Conservation (phyloP, 2,113 vertebrate genomes). For the Tetraodon nigroviridis region DNA sequence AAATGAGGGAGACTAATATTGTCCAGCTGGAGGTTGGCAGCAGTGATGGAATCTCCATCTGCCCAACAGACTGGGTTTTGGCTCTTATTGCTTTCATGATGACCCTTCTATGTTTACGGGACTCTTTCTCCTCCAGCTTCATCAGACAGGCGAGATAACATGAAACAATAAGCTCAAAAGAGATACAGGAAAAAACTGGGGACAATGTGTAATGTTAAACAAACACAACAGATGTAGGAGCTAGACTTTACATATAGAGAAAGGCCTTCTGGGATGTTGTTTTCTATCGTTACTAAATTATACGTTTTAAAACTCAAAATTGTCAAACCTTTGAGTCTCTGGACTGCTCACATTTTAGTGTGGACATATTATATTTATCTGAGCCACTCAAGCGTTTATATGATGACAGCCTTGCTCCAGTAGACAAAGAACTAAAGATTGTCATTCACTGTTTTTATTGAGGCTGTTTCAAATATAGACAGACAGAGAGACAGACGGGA, state of each 20-base stretch:
- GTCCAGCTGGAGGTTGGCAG: slow-evolving; percentile 64
- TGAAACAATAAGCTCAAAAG: slow-evolving; percentile 20
- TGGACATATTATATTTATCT: slow-evolving; percentile 18
- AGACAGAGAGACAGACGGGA: background rate
- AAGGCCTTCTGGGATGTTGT: background rate
- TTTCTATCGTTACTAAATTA: slow-evolving; percentile 36
- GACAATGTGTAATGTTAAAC: too few species aligned
- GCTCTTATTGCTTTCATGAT: slow-evolving; percentile 38
- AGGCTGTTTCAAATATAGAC: background rate
- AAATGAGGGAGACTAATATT: slow-evolving; percentile 49
- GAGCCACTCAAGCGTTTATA: slow-evolving; percentile 50
- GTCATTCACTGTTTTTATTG: too few species aligned
- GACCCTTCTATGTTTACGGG: slow-evolving; percentile 35
- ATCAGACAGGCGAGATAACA: too few species aligned
- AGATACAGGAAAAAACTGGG: background rate
- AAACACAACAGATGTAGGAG: too few species aligned
- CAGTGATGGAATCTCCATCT: slow-evolving; percentile 54
- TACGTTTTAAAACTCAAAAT: slow-evolving; percentile 12
- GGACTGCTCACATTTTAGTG: background rate
- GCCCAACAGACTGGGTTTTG: slow-evolving; percentile 50
- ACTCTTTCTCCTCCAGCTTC: slow-evolving; percentile 5
- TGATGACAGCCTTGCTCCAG: slow-evolving; percentile 48
- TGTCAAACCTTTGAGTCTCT: slow-evolving; percentile 23
- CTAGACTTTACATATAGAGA: background rate
- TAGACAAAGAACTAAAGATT: slow-evolving; percentile 34